Percentiles rank a stretch among this genome's conserved stretches.
phyloP scores from a whole-genome alignment of 2,797 vertebrate species.

The Streptopelia turtur region DNA sequence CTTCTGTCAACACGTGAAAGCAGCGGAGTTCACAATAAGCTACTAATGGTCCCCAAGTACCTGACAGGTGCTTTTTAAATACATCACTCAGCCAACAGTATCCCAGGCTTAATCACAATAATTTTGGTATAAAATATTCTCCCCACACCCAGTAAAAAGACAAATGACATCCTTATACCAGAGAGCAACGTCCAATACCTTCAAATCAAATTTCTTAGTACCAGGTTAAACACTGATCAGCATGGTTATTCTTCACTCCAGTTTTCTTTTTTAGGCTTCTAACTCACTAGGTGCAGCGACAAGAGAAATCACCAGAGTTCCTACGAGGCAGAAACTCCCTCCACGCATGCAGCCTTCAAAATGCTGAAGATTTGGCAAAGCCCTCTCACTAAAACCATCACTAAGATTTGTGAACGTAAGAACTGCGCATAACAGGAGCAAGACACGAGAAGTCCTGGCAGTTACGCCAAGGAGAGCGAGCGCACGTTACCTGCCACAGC shows the following conservation, averaged over 20 bases:
- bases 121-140: conserved; percentile 3
- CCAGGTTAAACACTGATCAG: neutral
- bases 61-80: neutral
- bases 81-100: neutral
- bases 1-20: neutral
- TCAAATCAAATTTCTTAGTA: neutral
- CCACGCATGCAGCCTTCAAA: neutral
- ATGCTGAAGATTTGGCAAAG: neutral
- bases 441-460: neutral
- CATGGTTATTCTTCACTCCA: neutral
- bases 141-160: neutral
- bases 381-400: neutral
- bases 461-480: neutral
- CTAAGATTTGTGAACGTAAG: neutral
- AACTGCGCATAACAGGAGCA: neutral
- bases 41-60: neutral
- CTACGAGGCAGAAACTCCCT: neutral
- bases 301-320: neutral
- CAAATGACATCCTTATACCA: neutral
- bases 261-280: neutral
- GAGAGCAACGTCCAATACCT: neutral
- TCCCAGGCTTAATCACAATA: neutral
- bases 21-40: neutral
- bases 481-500: neutral
- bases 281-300: neutral